Evolutionary conservation across 2,888 invertebrate species (phyloP).

Genomic region (Heliconius hortense): DNA sequence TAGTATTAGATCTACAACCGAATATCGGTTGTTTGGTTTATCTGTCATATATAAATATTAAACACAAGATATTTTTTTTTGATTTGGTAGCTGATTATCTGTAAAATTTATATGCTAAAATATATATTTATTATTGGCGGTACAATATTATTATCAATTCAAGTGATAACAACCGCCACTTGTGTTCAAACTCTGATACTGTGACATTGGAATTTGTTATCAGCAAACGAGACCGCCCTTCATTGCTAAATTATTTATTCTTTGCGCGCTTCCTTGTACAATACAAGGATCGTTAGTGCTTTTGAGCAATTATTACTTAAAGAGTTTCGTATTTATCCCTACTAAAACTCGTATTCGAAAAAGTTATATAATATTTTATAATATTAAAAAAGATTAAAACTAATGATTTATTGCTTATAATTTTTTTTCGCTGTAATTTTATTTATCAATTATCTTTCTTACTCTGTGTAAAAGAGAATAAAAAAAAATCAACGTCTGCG

Average conservation of each 20-base stretch:
- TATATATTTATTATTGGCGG: background rate
- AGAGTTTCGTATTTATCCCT: background rate
- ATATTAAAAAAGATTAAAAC: background rate
- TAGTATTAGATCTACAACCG: background rate
- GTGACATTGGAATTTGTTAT: conserved; percentile 59
- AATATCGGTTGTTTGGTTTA: too few relatives aligned
- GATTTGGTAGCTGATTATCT: background rate
- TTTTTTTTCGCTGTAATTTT: background rate
- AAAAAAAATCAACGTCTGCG: background rate
- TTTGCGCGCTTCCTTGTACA: conserved; percentile 7
- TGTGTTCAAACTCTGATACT: conserved; percentile 58
- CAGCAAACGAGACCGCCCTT: conserved; percentile 21
- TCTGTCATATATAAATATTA: background rate
- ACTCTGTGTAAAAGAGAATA: background rate
- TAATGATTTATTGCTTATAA: background rate
- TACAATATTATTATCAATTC: conserved; percentile 12
- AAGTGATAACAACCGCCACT: conserved; percentile 44
- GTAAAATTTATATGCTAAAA: background rate
- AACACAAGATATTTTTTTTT: background rate
- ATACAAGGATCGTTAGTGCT: background rate
- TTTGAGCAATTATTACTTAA: background rate
- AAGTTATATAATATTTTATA: background rate
- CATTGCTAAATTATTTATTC: background rate
- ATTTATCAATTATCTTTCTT: background rate
- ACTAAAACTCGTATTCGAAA: background rate